Evolutionary conservation across 2,113 vertebrate genomes (phyloP).

Genomic region (Callorhinus ursinus): DNA sequence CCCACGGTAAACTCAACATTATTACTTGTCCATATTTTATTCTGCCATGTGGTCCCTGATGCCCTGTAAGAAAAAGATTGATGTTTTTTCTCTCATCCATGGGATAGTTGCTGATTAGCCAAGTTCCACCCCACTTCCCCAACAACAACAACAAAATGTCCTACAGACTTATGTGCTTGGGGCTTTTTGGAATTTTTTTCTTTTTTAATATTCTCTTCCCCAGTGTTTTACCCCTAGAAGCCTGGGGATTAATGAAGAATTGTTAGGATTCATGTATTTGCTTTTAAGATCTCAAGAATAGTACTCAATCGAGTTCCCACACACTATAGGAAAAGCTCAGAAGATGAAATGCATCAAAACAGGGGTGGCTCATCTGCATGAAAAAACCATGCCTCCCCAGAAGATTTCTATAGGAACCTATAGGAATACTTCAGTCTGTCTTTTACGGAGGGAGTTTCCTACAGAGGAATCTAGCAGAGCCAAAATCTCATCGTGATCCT

Average conservation of each 20-base stretch:
- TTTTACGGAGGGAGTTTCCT: background rate
- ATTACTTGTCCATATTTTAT: background rate
- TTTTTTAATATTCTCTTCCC: background rate
- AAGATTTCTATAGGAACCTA: background rate
- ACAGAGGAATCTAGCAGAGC: background rate
- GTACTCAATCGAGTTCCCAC: background rate
- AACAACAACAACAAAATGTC: background rate
- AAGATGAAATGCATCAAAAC: conserved; percentile 8
- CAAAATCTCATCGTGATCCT: background rate
- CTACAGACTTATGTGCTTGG: background rate
- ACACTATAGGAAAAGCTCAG: background rate
- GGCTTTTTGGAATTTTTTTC: background rate
- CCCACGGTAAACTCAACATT: background rate
- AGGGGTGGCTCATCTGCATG: background rate
- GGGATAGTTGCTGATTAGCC: background rate
- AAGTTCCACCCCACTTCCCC: background rate
- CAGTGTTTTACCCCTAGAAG: background rate
- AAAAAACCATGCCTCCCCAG: background rate
- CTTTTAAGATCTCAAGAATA: conserved; percentile 7
- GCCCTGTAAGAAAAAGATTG: background rate
- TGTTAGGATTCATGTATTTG: background rate
- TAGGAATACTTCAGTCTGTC: background rate
- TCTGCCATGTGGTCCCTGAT: background rate
- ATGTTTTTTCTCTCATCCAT: conserved; percentile 26
- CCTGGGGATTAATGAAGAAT: background rate